Evolutionary conservation across 2,888 invertebrate genomes (phyloP), one percentile per base, ranked within the genome.

Genomic region (Papilio protenor): DNA sequence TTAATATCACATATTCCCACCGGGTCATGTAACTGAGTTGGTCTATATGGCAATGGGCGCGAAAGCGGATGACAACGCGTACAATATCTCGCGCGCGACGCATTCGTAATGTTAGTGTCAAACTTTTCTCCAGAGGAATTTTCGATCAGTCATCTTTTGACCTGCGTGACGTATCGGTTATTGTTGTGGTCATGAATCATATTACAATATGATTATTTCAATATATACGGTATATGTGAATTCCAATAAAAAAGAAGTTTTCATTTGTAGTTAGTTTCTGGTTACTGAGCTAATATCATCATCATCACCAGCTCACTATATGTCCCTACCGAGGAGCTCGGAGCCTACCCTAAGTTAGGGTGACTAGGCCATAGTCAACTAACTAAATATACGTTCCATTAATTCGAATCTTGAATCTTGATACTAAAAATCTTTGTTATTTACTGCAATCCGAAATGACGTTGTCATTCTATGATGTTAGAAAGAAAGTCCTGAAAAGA

Each of bases 61-160:
- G 93, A 92, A 92, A 92, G 92, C 88, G 87, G 90, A 92, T 92
- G 88, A 84, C 87, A 90, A 85, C 91, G 93, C 93, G 92, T 92
- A 90, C 90, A 86, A 83, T 86, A 88, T 90, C 87, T 86, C 85
- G 84, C 84, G 82, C 84, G 85, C 80, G 82, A 83, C 88, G 92
- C 90, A 93, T 92, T 87, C 88, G 85, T 92, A 93, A 93, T 92
- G 88, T 80, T 80, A 33, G 85, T 89, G 89, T 91, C 91, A 90
- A 91, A 92, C 91, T 92, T 92, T 92, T 92, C 91, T 92, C 89
- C 84, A 83, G 82, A 88, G 85, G 90, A 89, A 92, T 91, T 90
- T 88, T 84, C 85, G 86, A 85, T 84, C 85, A 86, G 86, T 84
- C 84, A 86, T 85, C 84, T 84, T 82, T 61, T 45, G 33, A 40